Evolutionary conservation across 2,113 vertebrate genomes (phyloP).

Genomic region (Globicephala melas): DNA sequence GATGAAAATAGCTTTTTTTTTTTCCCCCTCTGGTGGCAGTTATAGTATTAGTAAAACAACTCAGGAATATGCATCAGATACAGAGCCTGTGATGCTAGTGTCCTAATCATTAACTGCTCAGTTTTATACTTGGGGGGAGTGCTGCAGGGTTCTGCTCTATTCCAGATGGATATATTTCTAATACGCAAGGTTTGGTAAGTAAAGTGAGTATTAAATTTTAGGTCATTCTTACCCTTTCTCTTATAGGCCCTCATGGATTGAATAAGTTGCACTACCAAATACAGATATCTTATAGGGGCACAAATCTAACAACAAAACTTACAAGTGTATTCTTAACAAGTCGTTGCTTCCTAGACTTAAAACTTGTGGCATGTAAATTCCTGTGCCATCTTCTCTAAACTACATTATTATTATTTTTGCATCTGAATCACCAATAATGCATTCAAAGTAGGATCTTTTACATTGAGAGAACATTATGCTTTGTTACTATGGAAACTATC

Average conservation of each 20-base stretch:
- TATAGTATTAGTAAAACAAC: not conserved
- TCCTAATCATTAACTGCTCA: not conserved
- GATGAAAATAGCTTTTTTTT: not conserved
- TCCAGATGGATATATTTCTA: not conserved
- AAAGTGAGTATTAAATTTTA: not conserved
- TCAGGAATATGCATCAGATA: not conserved
- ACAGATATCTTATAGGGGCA: not conserved
- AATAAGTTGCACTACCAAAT: not conserved
- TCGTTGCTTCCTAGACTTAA: not conserved
- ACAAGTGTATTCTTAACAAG: not conserved
- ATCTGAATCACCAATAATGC: constrained; percentile 39
- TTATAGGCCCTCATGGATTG: not conserved
- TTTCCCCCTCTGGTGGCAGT: not conserved
- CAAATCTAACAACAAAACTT: not conserved
- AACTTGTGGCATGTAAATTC: not conserved
- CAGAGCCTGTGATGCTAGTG: not conserved
- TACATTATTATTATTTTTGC: not conserved
- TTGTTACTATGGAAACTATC: constrained; percentile 81
- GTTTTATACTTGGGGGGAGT: not conserved
- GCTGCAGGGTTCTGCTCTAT: not conserved
- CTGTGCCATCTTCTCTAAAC: constrained; percentile 1
- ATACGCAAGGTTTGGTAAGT: not conserved
- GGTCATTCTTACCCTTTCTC: not conserved
- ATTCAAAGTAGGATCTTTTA: constrained; percentile 66
- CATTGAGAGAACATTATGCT: constrained; percentile 65